Evolutionary conservation across 2,113 vertebrate species (phyloP).

Genomic region (Lutjanus erythropterus): DNA sequence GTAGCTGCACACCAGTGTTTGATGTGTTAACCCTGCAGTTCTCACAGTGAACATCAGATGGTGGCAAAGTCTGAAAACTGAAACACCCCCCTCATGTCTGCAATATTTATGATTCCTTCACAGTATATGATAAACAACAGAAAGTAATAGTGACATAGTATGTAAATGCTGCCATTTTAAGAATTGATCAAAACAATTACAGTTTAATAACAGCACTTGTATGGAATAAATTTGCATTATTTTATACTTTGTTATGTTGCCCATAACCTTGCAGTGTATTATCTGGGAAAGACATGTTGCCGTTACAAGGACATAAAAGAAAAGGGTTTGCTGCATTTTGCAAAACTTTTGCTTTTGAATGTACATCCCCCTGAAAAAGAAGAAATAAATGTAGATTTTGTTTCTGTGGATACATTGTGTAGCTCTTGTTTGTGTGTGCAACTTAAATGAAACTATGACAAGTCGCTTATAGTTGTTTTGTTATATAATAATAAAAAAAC

Average conservation of each 20-base stretch:
- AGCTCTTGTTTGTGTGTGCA: not conserved
- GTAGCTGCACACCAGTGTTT: too few relatives aligned
- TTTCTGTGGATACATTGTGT: not conserved
- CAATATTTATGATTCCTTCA: not conserved
- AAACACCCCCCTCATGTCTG: not conserved
- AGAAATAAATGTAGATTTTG: not conserved
- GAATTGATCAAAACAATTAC: not conserved
- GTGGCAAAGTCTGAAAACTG: slow-evolving; percentile 11
- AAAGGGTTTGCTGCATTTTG: not conserved
- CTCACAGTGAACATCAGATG: slow-evolving; percentile 27
- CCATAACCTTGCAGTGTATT: not conserved
- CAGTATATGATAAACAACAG: not conserved
- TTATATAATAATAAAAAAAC: too few relatives aligned
- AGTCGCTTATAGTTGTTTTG: too few relatives aligned
- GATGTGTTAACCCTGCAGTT: slow-evolving; percentile 43
- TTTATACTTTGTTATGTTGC: not conserved
- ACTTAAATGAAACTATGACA: not conserved
- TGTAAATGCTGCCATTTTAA: not conserved
- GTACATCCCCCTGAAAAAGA: not conserved
- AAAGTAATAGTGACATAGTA: not conserved
- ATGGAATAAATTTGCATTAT: not conserved
- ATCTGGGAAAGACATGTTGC: not conserved
- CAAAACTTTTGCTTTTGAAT: not conserved
- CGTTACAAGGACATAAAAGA: not conserved
- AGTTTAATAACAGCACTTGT: not conserved